A percentile compares a stretch with the other conserved stretches of the same genome.
Conservation (phyloP, 1,140 invertebrate genomes). For the Pseudomyrmex gracilis region DNA sequence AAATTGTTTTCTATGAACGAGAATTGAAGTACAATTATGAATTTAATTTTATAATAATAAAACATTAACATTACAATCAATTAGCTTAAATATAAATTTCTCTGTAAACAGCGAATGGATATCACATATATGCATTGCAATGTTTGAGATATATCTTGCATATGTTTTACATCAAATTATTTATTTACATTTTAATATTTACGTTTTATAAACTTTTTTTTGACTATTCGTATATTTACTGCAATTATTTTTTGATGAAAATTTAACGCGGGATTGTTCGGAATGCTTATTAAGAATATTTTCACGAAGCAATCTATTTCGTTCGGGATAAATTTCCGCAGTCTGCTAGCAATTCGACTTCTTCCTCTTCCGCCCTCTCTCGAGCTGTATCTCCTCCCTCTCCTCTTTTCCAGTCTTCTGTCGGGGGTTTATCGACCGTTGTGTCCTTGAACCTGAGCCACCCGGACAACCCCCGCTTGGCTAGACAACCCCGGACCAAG, state of each 20-base stretch:
- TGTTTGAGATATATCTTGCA: not conserved
- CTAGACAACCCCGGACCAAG: slow-evolving; percentile 73
- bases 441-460: slow-evolving; percentile 69
- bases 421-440: slow-evolving; percentile 67
- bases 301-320: slow-evolving; percentile 21
- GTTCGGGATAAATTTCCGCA: slow-evolving; percentile 23
- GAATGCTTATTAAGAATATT: not conserved
- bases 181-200: slow-evolving; percentile 10
- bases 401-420: slow-evolving; percentile 49
- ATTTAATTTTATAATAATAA: not conserved
- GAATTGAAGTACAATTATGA: too few relatives aligned
- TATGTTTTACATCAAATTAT: slow-evolving; percentile 4
- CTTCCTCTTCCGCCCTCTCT: slow-evolving; percentile 33
- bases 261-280: slow-evolving; percentile 14
- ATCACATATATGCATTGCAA: slow-evolving; percentile 23
- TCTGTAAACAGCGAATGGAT: slow-evolving; percentile 2
- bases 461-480: slow-evolving; percentile 66
- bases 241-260: not conserved
- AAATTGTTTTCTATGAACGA: too few relatives aligned
- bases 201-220: not conserved
- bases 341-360: slow-evolving; percentile 14
- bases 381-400: not conserved
- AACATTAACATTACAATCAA: slow-evolving; percentile 22
- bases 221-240: not conserved
- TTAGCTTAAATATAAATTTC: not conserved